phyloP scores from a whole-genome alignment of 2,888 invertebrate species.

The Drosophila sordidula region DNA sequence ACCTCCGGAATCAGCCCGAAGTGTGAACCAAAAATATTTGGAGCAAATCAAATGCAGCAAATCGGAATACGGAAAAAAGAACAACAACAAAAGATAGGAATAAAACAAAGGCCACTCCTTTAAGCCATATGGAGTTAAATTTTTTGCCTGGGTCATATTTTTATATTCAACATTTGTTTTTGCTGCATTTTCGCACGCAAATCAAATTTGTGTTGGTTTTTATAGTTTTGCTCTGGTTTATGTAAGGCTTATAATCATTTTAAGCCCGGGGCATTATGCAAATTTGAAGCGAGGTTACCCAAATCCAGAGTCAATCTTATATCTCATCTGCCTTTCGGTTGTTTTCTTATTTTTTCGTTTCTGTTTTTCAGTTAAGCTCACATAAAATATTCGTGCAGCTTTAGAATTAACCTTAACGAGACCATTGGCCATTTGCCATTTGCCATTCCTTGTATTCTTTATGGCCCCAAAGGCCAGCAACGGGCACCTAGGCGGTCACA shows the following conservation, averaged over 20 bases:
- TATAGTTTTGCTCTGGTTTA: conserved; percentile 25
- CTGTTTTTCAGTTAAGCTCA: background rate
- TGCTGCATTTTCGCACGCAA: conserved; percentile 68
- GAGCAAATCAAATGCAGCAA: conserved; percentile 75
- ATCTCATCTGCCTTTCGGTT: conserved; percentile 9
- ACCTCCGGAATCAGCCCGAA: conserved; percentile 62
- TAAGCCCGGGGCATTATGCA: conserved; percentile 61
- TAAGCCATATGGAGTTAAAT: conserved; percentile 1
- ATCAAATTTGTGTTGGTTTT: conserved; percentile 54
- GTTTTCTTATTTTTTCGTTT: background rate
- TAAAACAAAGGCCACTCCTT: conserved; percentile 17
- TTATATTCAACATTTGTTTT: conserved; percentile 16
- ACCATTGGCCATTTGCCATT: conserved; percentile 24
- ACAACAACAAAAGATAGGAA: conserved; percentile 20
- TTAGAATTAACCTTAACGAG: conserved; percentile 31
- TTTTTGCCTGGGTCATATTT: conserved; percentile 8
- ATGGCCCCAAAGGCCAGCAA: conserved; percentile 13
- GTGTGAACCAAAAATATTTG: conserved; percentile 77
- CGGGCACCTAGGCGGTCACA: conserved; percentile 13
- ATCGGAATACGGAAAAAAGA: conserved; percentile 24
- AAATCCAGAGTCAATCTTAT: conserved; percentile 21
- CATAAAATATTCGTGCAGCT: conserved; percentile 20
- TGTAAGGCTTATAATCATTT: conserved; percentile 29
- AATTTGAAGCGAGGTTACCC: conserved; percentile 35
- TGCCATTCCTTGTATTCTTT: conserved; percentile 33